These are phyloP conservation scores for Cetoscarus ocellatus DNA, from an alignment of 2,797 vertebrate genomes.

Conservation along the genomic window DNA sequence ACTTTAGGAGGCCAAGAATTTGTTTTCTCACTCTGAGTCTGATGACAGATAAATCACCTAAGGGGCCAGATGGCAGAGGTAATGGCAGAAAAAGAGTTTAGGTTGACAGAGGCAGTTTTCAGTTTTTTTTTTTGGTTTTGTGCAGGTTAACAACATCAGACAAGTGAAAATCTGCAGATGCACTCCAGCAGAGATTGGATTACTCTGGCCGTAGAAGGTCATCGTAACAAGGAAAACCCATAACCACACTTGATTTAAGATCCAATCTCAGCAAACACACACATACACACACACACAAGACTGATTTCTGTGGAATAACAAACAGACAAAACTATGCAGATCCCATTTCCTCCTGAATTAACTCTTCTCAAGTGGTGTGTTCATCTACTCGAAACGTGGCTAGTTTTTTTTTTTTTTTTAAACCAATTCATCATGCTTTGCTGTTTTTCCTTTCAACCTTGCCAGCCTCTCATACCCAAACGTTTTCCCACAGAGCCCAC, in stretches of 20 bases:
- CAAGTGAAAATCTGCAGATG: conserved; percentile 65
- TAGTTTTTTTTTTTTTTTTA: conserved; percentile 16
- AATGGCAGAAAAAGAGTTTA: conserved; percentile 32
- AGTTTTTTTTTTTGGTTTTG: conserved; percentile 45
- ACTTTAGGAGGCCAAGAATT: conserved; percentile 35
- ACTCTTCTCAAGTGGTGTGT: conserved; percentile 34
- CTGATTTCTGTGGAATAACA: conserved; percentile 18
- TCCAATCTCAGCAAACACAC: conserved; percentile 25
- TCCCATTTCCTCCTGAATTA: conserved; percentile 51
- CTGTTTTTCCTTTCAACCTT: conserved; percentile 19
- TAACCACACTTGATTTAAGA: conserved; percentile 48
- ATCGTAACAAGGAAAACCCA: conserved; percentile 44
- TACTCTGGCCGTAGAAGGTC: conserved; percentile 46
- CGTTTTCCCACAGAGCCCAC: conserved; percentile 34
- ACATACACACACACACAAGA: conserved; percentile 18
- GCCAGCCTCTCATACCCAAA: conserved; percentile 27
- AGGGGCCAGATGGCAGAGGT: conserved; percentile 19
- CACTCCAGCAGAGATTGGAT: conserved; percentile 40
- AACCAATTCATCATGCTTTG: conserved; percentile 43
- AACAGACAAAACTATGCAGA: conserved; percentile 38
- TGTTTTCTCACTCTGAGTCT: conserved; percentile 52
- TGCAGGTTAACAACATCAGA: conserved; percentile 42
- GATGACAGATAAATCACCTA: conserved; percentile 24
- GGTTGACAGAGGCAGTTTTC: conserved; percentile 25
- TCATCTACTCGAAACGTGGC: conserved; percentile 11